Base-by-base conservation (phyloP, 92 coral and sea anemone species). In the Epizoanthus illoricatus region DNA sequence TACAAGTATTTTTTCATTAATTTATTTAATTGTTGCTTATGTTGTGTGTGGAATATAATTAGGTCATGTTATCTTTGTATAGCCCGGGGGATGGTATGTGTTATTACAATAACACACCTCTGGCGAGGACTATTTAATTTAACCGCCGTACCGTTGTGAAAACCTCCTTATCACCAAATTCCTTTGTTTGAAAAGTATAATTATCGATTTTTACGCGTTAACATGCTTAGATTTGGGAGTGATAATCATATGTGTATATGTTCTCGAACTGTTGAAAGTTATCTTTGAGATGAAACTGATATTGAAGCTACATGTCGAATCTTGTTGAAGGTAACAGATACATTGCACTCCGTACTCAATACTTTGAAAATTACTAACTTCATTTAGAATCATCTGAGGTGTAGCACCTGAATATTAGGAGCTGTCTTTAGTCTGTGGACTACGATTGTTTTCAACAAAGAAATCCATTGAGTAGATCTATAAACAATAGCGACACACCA, bases 1-100 rank as follows among this genome's bases (percentile, higher is more conserved):
- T 73, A 73, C 79, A 52, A 5, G 45, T 52, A 73, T 73, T 73
- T 73, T 68, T 39, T 28, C n/a, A 4, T 73, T 73, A 49, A 73
- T 73, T 57, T 36, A 73, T 52, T 55, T 73, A 21, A 73, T 72
- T 47, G 39, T 20, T 52, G 42, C 64, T 73, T 23, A 73, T 73
- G 79, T 52, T 15, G 13, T 19, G 20, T 57, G 54, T 13, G 4
- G 17, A 47, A 15, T 73, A 73, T 20, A 73, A 73, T 47, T 55
- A 52, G 33, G 36, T 4, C 60, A 15, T 62, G 28, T 24, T 73
- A 52, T 39, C 43, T 9, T 28, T 73, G 65, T 20, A 73, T 52
- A 49, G 79, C 63, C 41, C 40, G 65, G 41, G 79, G 62, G 40
- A 10, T 8, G 40, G 43, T 12, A 24, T 9, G n/a, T 8, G 55